Evolutionary conservation across 1,140 invertebrate species (phyloP).

Genomic region (Phocides pigmalion): DNA sequence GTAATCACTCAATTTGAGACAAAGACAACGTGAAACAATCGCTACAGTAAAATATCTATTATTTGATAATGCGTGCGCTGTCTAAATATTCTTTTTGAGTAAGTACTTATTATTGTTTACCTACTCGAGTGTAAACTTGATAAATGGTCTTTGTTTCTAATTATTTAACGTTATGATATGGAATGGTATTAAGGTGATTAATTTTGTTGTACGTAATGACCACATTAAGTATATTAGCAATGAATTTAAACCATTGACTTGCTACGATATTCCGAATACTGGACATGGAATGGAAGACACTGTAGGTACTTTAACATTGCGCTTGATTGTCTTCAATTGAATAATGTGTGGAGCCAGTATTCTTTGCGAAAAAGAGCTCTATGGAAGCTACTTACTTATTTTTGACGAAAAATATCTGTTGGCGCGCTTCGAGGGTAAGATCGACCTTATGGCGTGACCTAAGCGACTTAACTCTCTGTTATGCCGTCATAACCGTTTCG

Average conservation of each 20-base stretch:
- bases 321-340: conserved; percentile 52
- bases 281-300: not conserved
- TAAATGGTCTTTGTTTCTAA: conserved; percentile 67
- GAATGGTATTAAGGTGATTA: conserved; percentile 7
- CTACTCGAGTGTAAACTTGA: conserved; percentile 58
- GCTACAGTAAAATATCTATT: conserved; percentile 62
- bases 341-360: conserved; percentile 35
- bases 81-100: conserved; percentile 73
- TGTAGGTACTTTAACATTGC: conserved; percentile 4
- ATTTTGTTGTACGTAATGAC: conserved; percentile 6
- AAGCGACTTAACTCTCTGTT: too few species aligned
- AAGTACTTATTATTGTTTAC: conserved; percentile 64
- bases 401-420: too few species aligned
- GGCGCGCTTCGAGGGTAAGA: too few species aligned
- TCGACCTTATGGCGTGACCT: too few species aligned
- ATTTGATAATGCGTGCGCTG: conserved; percentile 59
- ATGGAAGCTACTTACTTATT: not conserved
- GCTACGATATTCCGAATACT: not conserved
- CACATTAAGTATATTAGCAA: conserved; percentile 15
- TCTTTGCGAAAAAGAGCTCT: not conserved
- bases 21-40: conserved; percentile 50
- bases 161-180: conserved; percentile 11
- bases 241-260: too few species aligned
- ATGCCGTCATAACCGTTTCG: too few species aligned
- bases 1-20: conserved; percentile 44